Conservation (phyloP, 2,113 vertebrate genomes). For the Amphiprion percula region DNA sequence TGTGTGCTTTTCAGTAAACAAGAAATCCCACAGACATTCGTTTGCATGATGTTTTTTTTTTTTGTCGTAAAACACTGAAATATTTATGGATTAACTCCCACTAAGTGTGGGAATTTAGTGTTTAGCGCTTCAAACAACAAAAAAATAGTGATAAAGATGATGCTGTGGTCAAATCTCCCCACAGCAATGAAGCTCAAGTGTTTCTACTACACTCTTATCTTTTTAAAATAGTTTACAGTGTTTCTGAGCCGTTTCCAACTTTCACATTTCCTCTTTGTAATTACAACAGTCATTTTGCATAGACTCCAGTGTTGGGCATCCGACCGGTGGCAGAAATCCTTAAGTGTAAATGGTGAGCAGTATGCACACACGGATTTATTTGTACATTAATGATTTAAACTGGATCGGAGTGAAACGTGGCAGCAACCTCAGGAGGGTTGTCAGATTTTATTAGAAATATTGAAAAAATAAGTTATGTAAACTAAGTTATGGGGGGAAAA, state of each 20-base stretch:
- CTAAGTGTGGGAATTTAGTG: conserved; percentile 2
- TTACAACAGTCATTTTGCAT: conserved; percentile 63
- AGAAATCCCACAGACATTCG: conserved; percentile 29
- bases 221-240: not conserved
- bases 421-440: not conserved
- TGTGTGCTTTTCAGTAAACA: conserved; percentile 62
- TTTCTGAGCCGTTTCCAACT: conserved; percentile 17
- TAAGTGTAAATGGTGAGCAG: conserved; percentile 12
- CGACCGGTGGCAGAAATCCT: conserved; percentile 12
- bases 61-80: not conserved
- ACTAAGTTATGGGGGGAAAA: conserved; percentile 20
- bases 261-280: conserved; percentile 35
- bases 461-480: conserved; percentile 27
- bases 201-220: conserved; percentile 4
- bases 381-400: conserved; percentile 6
- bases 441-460: conserved; percentile 1
- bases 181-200: conserved; percentile 9
- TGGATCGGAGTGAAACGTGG: conserved; percentile 20
- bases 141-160: not conserved
- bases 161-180: not conserved
- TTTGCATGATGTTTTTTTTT: not conserved
- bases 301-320: conserved; percentile 51
- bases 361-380: not conserved
- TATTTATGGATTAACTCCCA: not conserved
- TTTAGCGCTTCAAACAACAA: not conserved